Percentiles rank a stretch among this genome's conserved stretches.
Evolutionary conservation across 1,140 invertebrate genomes (phyloP).

Genomic region (Glomeris maerens): DNA sequence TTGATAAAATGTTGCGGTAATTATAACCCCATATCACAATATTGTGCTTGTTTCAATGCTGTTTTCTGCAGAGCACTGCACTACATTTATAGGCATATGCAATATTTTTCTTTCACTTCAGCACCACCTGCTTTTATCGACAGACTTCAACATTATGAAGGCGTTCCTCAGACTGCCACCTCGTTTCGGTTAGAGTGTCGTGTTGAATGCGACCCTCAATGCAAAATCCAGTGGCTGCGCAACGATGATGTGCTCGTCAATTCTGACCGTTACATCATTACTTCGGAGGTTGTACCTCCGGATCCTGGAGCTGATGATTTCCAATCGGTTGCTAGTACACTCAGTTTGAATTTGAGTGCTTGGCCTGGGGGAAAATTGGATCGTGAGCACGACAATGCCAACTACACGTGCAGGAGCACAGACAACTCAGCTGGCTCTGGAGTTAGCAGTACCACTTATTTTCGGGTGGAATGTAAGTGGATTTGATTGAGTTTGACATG

Average conservation of each 20-base stretch:
- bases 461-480: constrained; percentile 71
- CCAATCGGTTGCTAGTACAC: constrained; percentile 64
- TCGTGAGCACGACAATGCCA: constrained; percentile 55
- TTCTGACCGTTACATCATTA: constrained; percentile 50
- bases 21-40: too few relatives aligned
- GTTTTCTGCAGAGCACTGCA: too few relatives aligned
- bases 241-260: constrained; percentile 39
- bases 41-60: too few relatives aligned
- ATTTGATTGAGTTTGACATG: too few relatives aligned
- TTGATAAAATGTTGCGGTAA: too few relatives aligned
- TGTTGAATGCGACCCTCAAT: constrained; percentile 72
- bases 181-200: constrained; percentile 67
- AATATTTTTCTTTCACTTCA: constrained; percentile 33
- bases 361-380: constrained; percentile 64
- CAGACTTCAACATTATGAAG: constrained; percentile 60
- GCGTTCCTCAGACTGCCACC: constrained; percentile 53
- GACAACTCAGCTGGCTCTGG: constrained; percentile 52
- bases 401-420: constrained; percentile 68
- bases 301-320: constrained; percentile 59
- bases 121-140: constrained; percentile 74
- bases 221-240: constrained; percentile 67
- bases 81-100: too few relatives aligned
- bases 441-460: constrained; percentile 61
- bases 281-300: constrained; percentile 44
- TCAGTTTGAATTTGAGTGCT: constrained; percentile 65